Evolutionary conservation across 2,888 invertebrate species (phyloP).

Genomic region (Tetheella fluctuosa): DNA sequence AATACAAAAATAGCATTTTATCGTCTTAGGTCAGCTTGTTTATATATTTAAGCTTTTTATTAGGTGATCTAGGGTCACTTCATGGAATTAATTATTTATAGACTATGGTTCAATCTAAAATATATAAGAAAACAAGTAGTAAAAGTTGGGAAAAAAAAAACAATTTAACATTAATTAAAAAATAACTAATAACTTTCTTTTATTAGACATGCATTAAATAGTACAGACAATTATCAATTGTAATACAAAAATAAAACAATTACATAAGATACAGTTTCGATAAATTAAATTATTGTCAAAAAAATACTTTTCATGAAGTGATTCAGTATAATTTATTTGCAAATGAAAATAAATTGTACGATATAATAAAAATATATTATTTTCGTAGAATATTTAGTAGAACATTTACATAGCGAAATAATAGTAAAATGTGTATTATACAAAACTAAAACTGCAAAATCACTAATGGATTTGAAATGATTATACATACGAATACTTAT

Average conservation of each 20-base stretch:
- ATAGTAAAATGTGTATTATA: conserved; percentile 54
- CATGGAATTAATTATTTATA: conserved; percentile 25
- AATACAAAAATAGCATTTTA: conserved; percentile 1
- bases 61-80: conserved; percentile 44
- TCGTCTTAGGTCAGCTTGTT: conserved; percentile 48
- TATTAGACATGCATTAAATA: no score
- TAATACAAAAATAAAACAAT: no score
- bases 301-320: conserved; percentile 34
- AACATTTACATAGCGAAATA: conserved; percentile 55
- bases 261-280: no score
- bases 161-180: neutral
- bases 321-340: conserved; percentile 38
- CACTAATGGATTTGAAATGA: conserved; percentile 81
- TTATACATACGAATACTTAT: conserved; percentile 55
- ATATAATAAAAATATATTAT: conserved; percentile 45
- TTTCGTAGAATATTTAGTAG: conserved; percentile 54
- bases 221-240: no score
- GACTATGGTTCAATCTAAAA: neutral
- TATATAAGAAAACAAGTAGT: neutral
- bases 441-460: conserved; percentile 70
- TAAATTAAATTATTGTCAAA: neutral
- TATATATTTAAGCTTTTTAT: conserved; percentile 41
- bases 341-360: conserved; percentile 62
- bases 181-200: no score
- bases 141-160: neutral